Base-by-base conservation (phyloP, 2,888 invertebrate genomes). In the Temnothorax ravouxi region DNA sequence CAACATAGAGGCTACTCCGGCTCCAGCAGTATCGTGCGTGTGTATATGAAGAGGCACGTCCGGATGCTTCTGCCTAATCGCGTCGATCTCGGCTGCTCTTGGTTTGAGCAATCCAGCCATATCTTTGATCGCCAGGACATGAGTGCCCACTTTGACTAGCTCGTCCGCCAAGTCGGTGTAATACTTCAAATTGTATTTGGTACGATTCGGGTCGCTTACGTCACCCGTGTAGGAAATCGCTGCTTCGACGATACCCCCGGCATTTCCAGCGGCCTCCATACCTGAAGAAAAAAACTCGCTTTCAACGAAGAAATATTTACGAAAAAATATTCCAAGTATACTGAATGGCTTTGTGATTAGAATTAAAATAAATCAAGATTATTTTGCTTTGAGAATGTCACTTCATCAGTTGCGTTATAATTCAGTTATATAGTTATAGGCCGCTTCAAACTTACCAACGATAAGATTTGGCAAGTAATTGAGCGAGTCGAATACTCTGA, bases 161-260 rank as follows among this genome's bases (percentile, higher is more conserved):
- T 99, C 98, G 92, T 99, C 98, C n/a, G 99, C 98, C 86, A 99
- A 95, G 76, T 98, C 97, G 41, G 98, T 94, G 93, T 99, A 99
- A 95, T 99, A 99, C 86, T 99, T 97, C 21, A 99, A 96, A 94
- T 98, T 97, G 95, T 99, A 99, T 95, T 99, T 99, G 75, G 96
- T 98, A 92, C 97, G 97, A 25, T 93, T 96, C 0, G 99, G 98
- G 95, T 99, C 98, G 41, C 98, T 98, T 0, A 99, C 99, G 94
- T 99, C 99, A 0, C 99, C 99, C 0, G 99, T 99, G 95, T 99
- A 99, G 0, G 99, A 99, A 89, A 99, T 99, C 21, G 99, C 99
- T 0, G 98, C 99, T 95, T 99, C 99, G 0, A 99, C 97, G 0
- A 99, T 99, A 34, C 99, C 98, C 59, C 99, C 99, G 79, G 99